Base-by-base conservation (phyloP, 64 coral and sea anemone species). In the Astreopora myriophthalma region DNA sequence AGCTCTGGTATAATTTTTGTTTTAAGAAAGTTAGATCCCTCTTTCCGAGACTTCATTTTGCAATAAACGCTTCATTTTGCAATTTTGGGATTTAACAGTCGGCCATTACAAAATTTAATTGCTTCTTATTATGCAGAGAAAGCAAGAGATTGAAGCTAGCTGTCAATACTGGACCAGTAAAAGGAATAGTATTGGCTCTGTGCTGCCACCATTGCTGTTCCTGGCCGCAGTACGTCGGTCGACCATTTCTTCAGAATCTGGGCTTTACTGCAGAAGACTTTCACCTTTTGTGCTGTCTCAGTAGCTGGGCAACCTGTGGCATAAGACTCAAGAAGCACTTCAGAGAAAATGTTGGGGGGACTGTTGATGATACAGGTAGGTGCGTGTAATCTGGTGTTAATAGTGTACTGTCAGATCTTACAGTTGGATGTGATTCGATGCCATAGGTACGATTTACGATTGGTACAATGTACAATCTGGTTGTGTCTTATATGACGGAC, bases 271-370 rank as follows among this genome's bases (percentile, higher is more conserved):
- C 94, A 9, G 52, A 76, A 58, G 86, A 95, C 6, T 99, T 99
- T 62, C 94, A 99, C 65, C 40, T 96, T 16, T 27, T 99, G 16
- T 99, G 97, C 75, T 91, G 94, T 61, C 79, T 99, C 20, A 96
- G 90, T 52, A 96, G 97, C 71, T 99, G 97, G 97, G 97, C 97
- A 30, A 99, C 97, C 68, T 99, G 94, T 99, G 97, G 97, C 30
- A 91, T 93, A 29, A 88, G 94, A 9, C 75, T 61, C 8, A 68
- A 87, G 32, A 66, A 48, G 71, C 48, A 81, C 0, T 0, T 22
- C 8, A 40, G 55, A 84, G 48, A 48, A 74, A 62, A 22, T 13
- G 34, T 17, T 74, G 58, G 16, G 24, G 22, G 4, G 34, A 69
- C 58, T 79, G 33, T 36, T 64, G 20, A 36, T 19, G 39, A 80